Base-by-base conservation (phyloP, 2,113 vertebrate genomes). In the Leucoraja erinaceus region DNA sequence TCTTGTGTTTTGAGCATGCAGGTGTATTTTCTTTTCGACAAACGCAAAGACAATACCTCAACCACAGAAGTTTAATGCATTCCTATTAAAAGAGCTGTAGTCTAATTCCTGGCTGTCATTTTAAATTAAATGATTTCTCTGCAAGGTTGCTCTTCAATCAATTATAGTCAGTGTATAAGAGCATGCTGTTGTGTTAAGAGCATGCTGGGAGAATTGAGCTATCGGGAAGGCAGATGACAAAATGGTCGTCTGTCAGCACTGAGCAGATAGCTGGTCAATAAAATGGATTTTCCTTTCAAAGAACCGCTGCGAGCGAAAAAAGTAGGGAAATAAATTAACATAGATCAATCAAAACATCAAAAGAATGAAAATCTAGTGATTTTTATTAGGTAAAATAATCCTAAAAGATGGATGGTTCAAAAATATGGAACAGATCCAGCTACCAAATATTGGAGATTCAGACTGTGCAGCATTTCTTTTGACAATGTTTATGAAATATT, bases 61-160 rank as follows among this genome's bases (percentile, higher is more conserved):
- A 63, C 59, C 61, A 61, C 14, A 63, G 59, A 63, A 61, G 83
- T 63, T 88, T 59, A 88, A 61, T 84, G 81, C 81, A 61, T 25
- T 61, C 81, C 81, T 84, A 61, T 84, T 88, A 88, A 63, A 86
- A 33, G 83, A 88, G 28, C 83, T 31, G 28, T 56, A 63, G 31
- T 16, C 83, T 88, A 63, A 88, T 88, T 88, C 83, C 59, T 88
- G 83, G 59, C 83, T 88, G 83, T 88, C 83, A 63, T 88, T 88
- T 88, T 63, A 88, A 88, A 88, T 88, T 88, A 88, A 88, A 88
- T 88, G 83, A 88, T 88, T 88, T 88, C n/a, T 61, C 9, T 14
- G 56, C 61, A 63, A 63, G 59, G 59, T 63, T 31, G 83, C 83
- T 61, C 59, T 88, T 63, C 83, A 63, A 88, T 88, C 83, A 84